Base-by-base conservation (phyloP, 1,140 invertebrate species). In the Pseudomyrmex sp. region DNA sequence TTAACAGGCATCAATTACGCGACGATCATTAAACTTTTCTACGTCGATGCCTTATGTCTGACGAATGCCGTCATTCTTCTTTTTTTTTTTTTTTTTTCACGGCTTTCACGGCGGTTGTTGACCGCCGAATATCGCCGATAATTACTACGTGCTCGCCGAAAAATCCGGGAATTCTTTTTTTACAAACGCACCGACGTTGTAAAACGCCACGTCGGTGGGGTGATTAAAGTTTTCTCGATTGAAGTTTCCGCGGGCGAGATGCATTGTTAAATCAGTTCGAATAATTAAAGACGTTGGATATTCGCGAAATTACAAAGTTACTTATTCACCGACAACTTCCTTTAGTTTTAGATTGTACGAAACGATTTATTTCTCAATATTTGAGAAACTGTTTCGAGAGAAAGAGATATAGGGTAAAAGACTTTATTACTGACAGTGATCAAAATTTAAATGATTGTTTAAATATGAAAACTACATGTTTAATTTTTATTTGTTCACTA, bases 21-120 rank as follows among this genome's bases (percentile, higher is more conserved):
- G 76, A 58, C 74, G 72, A 66, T 89, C 89, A 87, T 90, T 90
- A 90, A 90, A 90, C 76, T 90, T 76, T 90, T 90, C 88, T 89
- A 83, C 82, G n/a, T 82, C 80, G 77, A 88, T 88, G 87, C 46
- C 23, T 87, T 73, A 56, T 61, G 50, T 52, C 54, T 23, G 13
- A 83, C 68, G 68, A 69, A 80, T 63, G 18, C 63, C 62, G 12
- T 26, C 20, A 56, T 65, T 68, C 58, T 61, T 35, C 44, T 54
- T 13, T 61, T 18, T 18, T 18, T 18, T 18, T 18, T 18, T 18
- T 54, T n/a, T 10, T 61, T 54, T 56, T 44, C 20, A 1, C 5
- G 15, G 15, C 7, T 80, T 61, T 61, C 7, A 5, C 26, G 35
- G 35, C 7, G 52, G 3, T 54, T 23, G 58, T 52, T 20, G n/a